Base-by-base conservation (phyloP, 2,888 invertebrate species). In the Luffia ferchaultella region DNA sequence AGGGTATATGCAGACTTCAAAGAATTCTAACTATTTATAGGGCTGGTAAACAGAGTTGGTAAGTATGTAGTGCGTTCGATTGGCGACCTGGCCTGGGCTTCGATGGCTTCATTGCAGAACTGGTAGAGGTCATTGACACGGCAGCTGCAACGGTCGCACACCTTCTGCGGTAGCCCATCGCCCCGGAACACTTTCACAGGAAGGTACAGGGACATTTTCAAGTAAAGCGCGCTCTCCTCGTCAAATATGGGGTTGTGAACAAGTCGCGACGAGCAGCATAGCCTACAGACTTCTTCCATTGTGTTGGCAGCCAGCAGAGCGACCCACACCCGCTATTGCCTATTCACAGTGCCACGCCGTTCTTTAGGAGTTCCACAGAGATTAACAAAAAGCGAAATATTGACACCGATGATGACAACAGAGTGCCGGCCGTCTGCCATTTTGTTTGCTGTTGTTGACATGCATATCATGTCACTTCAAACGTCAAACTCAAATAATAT, bases 101-200 rank as follows among this genome's bases (percentile, higher is more conserved):
- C 89, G 9, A 87, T 86, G 48, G 89, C 86, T 60, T 88, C 88
- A 63, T 89, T 90, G 77, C 89, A 90, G 71, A 91, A 91, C 68
- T 89, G 87, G 70, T 90, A 90, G 60, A 89, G 82, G 68, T 89
- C 86, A 63, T 90, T 90, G 64, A 91, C 85, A 82, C 90, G 90
- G 66, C 87, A 88, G 68, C 88, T 87, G 69, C 91, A 91, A 57
- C 86, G 87, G 68, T 90, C 88, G 67, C 91, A 91, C 60, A 91
- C 88, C 68, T 87, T 89, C 72, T 90, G 89, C 49, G 91, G 90
- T 62, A 91, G 76, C 63, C 83, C 85, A 68, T 91, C 90, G 59
- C 89, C 88, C 64, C 84, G 85, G 54, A 85, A 78, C 55, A 90
- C 86, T 90, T 90, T 90, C 68, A 91, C 88, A 70, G 90, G 90